Percentiles rank a stretch among this genome's conserved stretches.
These are phyloP conservation scores for Lithophane semibrunnea DNA, from an alignment of 2,888 invertebrate genomes.

Conservation along the genomic window DNA sequence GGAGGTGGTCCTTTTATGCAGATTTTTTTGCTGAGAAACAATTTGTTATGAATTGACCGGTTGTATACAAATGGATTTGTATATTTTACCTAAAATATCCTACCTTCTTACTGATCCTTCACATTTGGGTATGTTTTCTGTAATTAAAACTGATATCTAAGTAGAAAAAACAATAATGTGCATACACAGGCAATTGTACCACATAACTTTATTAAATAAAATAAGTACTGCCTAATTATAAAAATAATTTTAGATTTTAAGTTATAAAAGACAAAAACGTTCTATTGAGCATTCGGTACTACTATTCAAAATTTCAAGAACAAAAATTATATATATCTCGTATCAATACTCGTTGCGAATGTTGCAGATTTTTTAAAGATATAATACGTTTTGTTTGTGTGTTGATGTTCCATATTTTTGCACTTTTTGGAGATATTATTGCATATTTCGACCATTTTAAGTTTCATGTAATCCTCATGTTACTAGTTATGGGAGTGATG, in stretches of 20 bases:
- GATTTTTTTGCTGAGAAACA: background rate
- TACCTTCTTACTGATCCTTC: background rate
- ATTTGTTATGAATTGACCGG: background rate
- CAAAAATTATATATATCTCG: background rate
- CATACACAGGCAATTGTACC: background rate
- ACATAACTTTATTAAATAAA: background rate
- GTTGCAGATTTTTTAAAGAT: too few species aligned
- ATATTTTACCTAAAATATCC: background rate
- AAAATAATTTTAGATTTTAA: background rate
- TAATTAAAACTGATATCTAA: background rate
- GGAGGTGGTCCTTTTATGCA: background rate
- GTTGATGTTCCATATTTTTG: background rate
- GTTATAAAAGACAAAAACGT: background rate
- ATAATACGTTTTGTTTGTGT: too few species aligned
- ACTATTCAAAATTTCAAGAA: background rate
- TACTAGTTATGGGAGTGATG: constrained; percentile 1
- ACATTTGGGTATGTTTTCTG: background rate
- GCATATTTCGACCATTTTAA: background rate
- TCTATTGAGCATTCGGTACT: background rate
- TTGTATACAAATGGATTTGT: background rate
- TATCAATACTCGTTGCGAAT: background rate
- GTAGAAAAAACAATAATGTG: background rate
- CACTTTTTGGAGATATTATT: background rate
- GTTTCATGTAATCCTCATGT: too few species aligned
- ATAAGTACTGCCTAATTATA: background rate